A percentile compares a stretch with the other conserved stretches of the same genome.
Conservation (phyloP, 2,888 invertebrate species). For the Cecidostiba fungosa region DNA sequence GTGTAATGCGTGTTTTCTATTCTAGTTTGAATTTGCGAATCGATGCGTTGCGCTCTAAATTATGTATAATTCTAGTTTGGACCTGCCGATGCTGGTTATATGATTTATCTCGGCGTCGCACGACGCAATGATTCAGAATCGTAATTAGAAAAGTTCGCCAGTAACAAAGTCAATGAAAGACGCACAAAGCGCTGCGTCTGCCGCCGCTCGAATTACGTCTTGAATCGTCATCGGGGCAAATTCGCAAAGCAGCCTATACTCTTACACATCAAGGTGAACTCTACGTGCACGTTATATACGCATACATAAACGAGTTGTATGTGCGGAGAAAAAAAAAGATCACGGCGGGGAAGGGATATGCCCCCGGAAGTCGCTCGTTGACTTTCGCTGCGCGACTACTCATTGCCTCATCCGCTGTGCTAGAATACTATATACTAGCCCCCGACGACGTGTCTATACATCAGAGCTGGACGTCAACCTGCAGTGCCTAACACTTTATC, state of each 20-base stretch:
- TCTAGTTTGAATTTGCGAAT: background rate
- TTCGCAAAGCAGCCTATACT: background rate
- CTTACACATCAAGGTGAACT: constrained; percentile 30
- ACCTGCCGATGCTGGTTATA: too few relatives aligned
- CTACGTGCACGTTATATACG: constrained; percentile 8
- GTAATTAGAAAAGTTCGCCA: background rate
- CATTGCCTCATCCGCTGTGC: constrained; percentile 78
- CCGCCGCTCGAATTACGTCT: background rate
- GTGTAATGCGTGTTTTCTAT: background rate
- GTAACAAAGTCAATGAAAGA: background rate
- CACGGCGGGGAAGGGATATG: constrained; percentile 34
- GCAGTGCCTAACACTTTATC: too few relatives aligned
- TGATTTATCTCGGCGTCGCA: background rate
- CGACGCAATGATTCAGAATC: background rate
- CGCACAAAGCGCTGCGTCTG: background rate
- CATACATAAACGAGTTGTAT: background rate
- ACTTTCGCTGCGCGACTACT: constrained; percentile 74
- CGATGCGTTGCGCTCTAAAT: too few relatives aligned
- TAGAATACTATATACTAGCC: constrained; percentile 65
- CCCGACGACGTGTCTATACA: background rate
- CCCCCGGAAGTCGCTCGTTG: constrained; percentile 79
- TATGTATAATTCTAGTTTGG: too few relatives aligned
- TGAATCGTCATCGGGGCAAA: background rate
- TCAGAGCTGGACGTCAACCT: background rate
- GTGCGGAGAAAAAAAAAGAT: background rate